Evolutionary conservation across 2,888 invertebrate species (phyloP).

Genomic region (Ochropleura plecta): DNA sequence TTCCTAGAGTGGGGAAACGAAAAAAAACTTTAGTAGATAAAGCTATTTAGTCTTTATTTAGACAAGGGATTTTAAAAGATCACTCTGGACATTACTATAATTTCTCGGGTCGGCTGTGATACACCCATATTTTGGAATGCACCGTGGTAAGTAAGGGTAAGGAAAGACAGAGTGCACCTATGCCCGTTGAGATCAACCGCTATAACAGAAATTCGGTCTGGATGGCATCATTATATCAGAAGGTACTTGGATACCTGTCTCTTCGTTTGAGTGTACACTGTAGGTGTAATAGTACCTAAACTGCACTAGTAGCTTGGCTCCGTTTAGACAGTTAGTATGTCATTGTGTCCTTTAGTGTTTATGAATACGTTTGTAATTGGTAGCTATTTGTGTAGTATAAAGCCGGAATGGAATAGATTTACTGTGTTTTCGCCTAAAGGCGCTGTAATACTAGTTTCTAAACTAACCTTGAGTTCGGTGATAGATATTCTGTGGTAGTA

Average conservation of each 20-base stretch:
- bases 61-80: too few species aligned
- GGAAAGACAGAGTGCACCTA: too few species aligned
- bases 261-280: conserved; percentile 10
- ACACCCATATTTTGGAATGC: too few species aligned
- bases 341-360: conserved; percentile 20
- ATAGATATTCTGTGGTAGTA: background rate
- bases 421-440: background rate
- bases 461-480: background rate
- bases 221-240: too few species aligned
- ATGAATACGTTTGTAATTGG: conserved; percentile 36
- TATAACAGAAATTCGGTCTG: too few species aligned
- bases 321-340: conserved; percentile 13
- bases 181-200: too few species aligned
- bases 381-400: conserved; percentile 6
- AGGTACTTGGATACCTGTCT: background rate
- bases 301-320: conserved; percentile 4
- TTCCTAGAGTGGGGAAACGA: too few species aligned
- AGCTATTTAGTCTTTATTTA: too few species aligned
- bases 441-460: background rate
- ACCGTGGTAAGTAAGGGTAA: too few species aligned
- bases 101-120: too few species aligned
- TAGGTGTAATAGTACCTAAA: conserved; percentile 36
- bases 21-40: too few species aligned
- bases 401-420: background rate
- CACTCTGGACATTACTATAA: too few species aligned